These are phyloP conservation scores for Castor canadensis DNA, from an alignment of 2,113 vertebrate genomes.

Conservation along the genomic window DNA sequence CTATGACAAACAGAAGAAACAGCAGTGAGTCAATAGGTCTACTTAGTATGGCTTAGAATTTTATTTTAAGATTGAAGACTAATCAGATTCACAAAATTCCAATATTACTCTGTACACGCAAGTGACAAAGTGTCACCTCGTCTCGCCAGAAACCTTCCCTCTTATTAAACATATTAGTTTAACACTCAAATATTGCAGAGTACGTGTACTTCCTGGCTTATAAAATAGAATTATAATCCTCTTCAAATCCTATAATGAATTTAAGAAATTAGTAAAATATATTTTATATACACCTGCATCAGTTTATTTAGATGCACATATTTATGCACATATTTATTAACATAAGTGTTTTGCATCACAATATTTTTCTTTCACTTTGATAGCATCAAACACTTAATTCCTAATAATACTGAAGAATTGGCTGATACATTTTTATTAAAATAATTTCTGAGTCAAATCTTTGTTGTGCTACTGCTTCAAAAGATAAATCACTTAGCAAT, in stretches of 20 bases:
- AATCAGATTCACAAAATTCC: neutral
- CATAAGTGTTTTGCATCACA: neutral
- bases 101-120: neutral
- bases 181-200: neutral
- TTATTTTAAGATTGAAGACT: neutral
- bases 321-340: neutral
- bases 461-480: neutral
- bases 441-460: neutral
- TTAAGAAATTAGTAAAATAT: neutral
- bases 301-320: neutral
- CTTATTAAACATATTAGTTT: neutral
- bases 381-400: neutral
- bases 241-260: neutral
- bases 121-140: neutral
- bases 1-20: neutral
- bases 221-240: neutral
- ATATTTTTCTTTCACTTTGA: neutral
- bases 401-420: neutral
- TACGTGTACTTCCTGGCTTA: neutral
- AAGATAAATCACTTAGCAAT: neutral
- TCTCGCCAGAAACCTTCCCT: neutral
- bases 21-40: neutral
- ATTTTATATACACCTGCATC: neutral
- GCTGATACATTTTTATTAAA: neutral
- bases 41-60: neutral